A percentile compares a stretch with the other conserved stretches of the same genome.
Evolutionary conservation across 2,797 vertebrate genomes (phyloP).

Genomic region (Eurystomus glaucurus): DNA sequence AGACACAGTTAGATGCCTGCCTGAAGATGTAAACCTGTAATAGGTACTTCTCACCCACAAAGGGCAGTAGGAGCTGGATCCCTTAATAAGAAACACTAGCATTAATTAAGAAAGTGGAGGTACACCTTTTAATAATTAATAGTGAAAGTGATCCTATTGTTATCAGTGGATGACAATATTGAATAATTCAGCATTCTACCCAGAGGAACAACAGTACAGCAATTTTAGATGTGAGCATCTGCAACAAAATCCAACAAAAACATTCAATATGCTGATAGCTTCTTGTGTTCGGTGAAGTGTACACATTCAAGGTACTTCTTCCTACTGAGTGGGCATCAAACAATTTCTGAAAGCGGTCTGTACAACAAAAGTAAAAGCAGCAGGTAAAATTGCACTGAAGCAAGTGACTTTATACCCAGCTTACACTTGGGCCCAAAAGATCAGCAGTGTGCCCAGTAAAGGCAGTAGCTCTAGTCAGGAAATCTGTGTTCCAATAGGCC

Average conservation of each 20-base stretch:
- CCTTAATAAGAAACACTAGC: neutral
- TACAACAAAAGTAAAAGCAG: neutral
- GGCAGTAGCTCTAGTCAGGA: neutral
- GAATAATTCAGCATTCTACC: conserved; percentile 58
- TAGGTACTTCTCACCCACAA: neutral
- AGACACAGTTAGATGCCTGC: neutral
- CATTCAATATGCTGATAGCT: neutral
- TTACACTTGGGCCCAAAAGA: neutral
- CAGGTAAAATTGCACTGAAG: neutral
- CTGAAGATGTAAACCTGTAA: neutral
- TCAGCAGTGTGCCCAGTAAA: neutral
- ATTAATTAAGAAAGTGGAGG: conserved; percentile 26
- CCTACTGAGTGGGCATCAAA: neutral
- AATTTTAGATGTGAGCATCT: conserved; percentile 23
- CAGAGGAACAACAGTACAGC: conserved; percentile 7
- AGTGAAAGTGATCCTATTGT: neutral
- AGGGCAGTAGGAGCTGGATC: neutral
- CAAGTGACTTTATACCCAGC: neutral
- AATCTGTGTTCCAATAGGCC: neutral
- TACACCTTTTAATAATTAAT: conserved; percentile 50
- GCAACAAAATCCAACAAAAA: conserved; percentile 26
- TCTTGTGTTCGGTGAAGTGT: neutral
- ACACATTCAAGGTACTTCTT: neutral
- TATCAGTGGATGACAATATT: neutral
- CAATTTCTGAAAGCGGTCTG: neutral